A percentile compares a stretch with the other conserved stretches of the same genome.
These are phyloP conservation scores for Lepisosteus oculatus DNA, from an alignment of 2,113 vertebrate species.

Conservation along the genomic window DNA sequence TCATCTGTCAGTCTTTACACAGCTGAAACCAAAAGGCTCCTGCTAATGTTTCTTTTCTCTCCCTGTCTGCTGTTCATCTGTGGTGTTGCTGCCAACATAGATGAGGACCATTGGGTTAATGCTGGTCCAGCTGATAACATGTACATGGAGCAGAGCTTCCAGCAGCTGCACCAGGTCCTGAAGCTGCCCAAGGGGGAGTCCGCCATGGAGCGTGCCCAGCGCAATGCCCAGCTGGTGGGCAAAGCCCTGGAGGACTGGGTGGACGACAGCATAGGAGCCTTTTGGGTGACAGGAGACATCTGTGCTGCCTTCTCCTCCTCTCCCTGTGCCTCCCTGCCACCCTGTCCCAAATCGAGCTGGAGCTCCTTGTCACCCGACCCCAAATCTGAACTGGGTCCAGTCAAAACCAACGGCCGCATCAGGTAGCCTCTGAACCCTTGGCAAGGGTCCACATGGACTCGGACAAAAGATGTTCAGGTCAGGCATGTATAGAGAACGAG, in stretches of 20 bases:
- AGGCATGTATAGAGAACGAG: constrained; percentile 21
- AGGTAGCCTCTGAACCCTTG: constrained; percentile 79
- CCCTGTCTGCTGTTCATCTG: not conserved
- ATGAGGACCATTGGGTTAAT: constrained; percentile 85
- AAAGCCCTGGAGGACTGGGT: constrained; percentile 79
- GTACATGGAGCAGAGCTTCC: constrained; percentile 93
- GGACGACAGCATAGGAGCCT: constrained; percentile 66
- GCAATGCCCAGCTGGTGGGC: constrained; percentile 69
- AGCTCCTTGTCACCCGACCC: constrained; percentile 91
- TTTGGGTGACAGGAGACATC: constrained; percentile 76
- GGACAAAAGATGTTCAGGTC: not conserved
- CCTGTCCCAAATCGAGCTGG: constrained; percentile 83
- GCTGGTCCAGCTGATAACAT: constrained; percentile 81
- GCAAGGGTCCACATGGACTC: not conserved
- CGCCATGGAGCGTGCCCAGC: constrained; percentile 55
- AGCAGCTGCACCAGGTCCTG: constrained; percentile 82
- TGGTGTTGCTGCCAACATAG: constrained; percentile 48
- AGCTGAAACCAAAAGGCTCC: not conserved
- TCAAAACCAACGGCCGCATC: constrained; percentile 86
- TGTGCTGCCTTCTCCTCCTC: constrained; percentile 64
- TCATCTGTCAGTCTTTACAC: not conserved
- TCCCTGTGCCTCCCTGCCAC: constrained; percentile 65
- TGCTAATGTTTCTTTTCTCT: not conserved
- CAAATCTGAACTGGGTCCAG: constrained; percentile 85
- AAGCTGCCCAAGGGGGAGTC: constrained; percentile 71